A percentile compares a stretch with the other conserved stretches of the same genome.
These are phyloP conservation scores for Xenus cinereus DNA, from an alignment of 2,113 vertebrate species.

Conservation along the genomic window DNA sequence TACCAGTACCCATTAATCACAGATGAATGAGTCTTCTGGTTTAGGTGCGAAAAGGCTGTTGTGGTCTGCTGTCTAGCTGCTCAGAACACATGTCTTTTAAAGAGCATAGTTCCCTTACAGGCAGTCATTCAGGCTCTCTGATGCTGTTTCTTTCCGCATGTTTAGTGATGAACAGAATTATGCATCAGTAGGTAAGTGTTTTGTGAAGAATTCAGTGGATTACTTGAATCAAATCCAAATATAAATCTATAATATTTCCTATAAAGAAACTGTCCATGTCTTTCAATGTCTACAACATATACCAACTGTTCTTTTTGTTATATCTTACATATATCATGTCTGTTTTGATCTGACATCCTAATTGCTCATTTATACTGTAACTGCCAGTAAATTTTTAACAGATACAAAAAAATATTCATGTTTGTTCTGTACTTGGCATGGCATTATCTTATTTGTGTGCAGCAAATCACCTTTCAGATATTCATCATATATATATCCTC, in stretches of 20 bases:
- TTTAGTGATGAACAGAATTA: neutral
- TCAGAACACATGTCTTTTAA: neutral
- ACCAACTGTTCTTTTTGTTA: neutral
- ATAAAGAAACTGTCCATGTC: neutral
- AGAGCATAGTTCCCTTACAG: neutral
- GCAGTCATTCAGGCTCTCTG: neutral
- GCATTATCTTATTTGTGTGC: neutral
- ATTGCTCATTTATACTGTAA: neutral
- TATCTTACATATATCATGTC: neutral
- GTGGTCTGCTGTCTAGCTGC: neutral
- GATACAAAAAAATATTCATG: neutral
- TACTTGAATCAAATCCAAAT: neutral
- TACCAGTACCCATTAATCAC: neutral
- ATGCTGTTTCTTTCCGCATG: neutral
- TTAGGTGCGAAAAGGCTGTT: neutral
- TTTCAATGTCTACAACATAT: neutral
- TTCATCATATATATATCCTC: neutral
- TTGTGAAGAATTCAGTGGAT: neutral
- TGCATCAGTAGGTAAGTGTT: neutral
- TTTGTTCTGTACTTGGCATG: neutral
- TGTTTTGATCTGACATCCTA: neutral
- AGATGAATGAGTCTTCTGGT: neutral
- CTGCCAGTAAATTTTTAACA: neutral
- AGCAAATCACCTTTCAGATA: neutral
- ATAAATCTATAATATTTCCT: neutral